Evolutionary conservation across 2,113 vertebrate genomes (phyloP), one percentile per base, ranked within the genome.

Genomic region (Daphoenositta chrysoptera): DNA sequence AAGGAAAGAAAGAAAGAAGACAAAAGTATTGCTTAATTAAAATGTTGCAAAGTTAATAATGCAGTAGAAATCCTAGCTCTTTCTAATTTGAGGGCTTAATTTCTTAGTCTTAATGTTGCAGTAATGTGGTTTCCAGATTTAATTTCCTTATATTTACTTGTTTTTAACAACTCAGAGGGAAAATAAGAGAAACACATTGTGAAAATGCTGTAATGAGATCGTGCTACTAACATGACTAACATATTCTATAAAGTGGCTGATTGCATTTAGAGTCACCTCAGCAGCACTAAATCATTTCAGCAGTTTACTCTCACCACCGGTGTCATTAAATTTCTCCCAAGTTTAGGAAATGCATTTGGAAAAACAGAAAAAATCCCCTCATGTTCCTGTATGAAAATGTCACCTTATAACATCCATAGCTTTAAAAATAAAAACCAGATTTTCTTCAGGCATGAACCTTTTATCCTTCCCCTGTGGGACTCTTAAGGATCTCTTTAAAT

Each of bases 91-190:
- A 81, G 28, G 63, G 44, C 71, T 92, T 93, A 53, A 92, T 96
- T 96, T 96, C 68, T 92, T n/a, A 40, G 35, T 47, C 82, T 70
- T 83, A 86, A 78, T 89, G 48, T 82, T 90, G 40, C 44, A 60
- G 51, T 94, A 94, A 93, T 78, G 68, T 15, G 7, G 66, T 78
- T 96, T 94, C 69, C 72, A 77, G 61, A 95, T 96, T 93, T 96
- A 93, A 95, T 96, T 92, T 96, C 85, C 82, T 64, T 88, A 16
- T 73, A 90, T 86, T 96, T 96, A 93, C 91, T 96, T 97, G 65
- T 63, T 95, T 96, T 89, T 83, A 93, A 75, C 77, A 90, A 71
- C 44, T 96, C 40, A 56, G 92, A 86, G 70, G 44, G 44, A 78
- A 95, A 86, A 91, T 79, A 87, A 80, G 87, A 77, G 85, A 86